Evolutionary conservation across 2,797 vertebrate genomes (phyloP).

Genomic region (Pachyuromys duprasi): DNA sequence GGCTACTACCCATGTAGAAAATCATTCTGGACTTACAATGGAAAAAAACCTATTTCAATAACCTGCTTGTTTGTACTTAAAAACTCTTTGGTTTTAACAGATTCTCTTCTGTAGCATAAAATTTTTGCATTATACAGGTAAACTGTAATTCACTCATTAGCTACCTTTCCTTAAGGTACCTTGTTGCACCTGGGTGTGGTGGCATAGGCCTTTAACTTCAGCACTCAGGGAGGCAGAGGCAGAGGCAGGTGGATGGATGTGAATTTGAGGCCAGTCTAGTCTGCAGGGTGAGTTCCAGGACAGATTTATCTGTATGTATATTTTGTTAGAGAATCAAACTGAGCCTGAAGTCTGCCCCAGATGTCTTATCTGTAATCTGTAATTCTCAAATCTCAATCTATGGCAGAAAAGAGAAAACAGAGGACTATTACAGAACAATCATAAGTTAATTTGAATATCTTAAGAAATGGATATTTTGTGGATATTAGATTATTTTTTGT

Average conservation of each 20-base stretch:
- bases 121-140: not conserved
- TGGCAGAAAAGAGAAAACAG: not conserved
- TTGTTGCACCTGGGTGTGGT: not conserved
- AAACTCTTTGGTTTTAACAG: not conserved
- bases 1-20: not conserved
- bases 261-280: not conserved
- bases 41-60: not conserved
- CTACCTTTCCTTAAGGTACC: not conserved
- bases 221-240: not conserved
- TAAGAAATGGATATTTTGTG: not conserved
- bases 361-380: not conserved
- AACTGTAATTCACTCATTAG: not conserved
- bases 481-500: not conserved
- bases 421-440: not conserved
- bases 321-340: conserved; percentile 29
- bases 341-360: not conserved
- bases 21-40: not conserved
- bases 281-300: not conserved
- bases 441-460: not conserved
- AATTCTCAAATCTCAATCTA: not conserved
- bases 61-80: not conserved
- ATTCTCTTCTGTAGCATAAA: not conserved
- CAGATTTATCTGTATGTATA: not conserved
- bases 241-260: not conserved
- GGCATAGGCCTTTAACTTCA: not conserved